phyloP scores from a whole-genome alignment of 2,888 invertebrate genomes.

The Papilio gigon region DNA sequence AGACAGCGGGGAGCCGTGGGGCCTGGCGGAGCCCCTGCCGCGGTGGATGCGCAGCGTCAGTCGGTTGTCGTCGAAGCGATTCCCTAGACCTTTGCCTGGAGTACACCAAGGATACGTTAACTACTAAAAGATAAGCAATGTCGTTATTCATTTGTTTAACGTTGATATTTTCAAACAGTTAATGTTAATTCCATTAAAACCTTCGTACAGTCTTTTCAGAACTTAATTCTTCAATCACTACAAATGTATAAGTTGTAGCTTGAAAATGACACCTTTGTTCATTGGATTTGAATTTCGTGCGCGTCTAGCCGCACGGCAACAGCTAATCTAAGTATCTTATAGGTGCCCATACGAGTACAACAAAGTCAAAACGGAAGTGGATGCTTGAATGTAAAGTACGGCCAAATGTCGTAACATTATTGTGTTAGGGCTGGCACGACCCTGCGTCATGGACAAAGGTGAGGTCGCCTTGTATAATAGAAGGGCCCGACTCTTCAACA shows the following conservation, averaged over 20 bases:
- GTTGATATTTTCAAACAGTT: too few relatives aligned
- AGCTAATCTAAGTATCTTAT: too few relatives aligned
- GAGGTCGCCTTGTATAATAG: conserved; percentile 35
- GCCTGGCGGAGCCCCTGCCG: conserved; percentile 90
- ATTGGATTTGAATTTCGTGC: too few relatives aligned
- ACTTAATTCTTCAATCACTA: too few relatives aligned
- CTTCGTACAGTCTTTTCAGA: too few relatives aligned
- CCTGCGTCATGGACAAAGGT: conserved; percentile 33
- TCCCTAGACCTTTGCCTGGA: conserved; percentile 85
- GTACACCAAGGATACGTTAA: not conserved
- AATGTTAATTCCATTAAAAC: too few relatives aligned
- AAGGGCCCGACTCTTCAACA: conserved; percentile 30
- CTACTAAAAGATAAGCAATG: not conserved
- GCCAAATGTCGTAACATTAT: conserved; percentile 15
- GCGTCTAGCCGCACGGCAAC: too few relatives aligned
- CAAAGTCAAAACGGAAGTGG: not conserved
- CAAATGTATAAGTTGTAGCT: too few relatives aligned
- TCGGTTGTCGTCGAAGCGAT: conserved; percentile 94
- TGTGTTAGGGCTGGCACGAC: conserved; percentile 24
- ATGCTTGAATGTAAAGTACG: conserved; percentile 1
- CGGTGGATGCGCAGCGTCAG: conserved; percentile 95
- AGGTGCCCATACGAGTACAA: not conserved
- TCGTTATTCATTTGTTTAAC: too few relatives aligned
- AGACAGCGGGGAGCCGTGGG: conserved; percentile 86
- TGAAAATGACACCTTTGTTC: too few relatives aligned